Base-by-base conservation (phyloP, 2,113 vertebrate genomes). In the Odontesthes bonariensis region DNA sequence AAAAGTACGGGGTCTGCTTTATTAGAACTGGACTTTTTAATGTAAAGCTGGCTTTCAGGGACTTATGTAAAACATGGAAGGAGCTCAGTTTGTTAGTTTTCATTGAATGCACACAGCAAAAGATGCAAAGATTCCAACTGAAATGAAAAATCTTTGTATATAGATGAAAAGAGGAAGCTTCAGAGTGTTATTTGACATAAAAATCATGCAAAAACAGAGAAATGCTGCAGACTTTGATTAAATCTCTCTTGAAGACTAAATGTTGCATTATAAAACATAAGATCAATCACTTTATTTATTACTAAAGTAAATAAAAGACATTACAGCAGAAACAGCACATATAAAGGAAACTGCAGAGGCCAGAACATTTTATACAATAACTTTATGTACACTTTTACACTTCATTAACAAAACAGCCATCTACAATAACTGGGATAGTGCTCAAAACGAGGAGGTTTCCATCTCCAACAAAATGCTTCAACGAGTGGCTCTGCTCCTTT, bases 341-440 rank as follows among this genome's bases (percentile, higher is more conserved):
- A 11, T 40, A 17, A 85, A 87, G 40, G 54, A 84, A 82, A 82
- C 31, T 23, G 51, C 65, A 80, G 67, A 89, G 81, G 23, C 81
- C 67, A 68, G 14, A 44, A 74, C 16, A 35, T 80, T 91, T 93
- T 91, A 94, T 93, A 94, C 91, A 93, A 90, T 87, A 95, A 86
- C 22, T 94, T 94, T 95, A 95, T 95, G 90, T 95, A 95, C 93
- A 95, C 88, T 89, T 93, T 92, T 91, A 93, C 90, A 94, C 84
- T 91, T 93, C 88, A 92, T 90, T 88, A 92, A 92, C 89, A 94
- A 91, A 92, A 91, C 83, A 92, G 90, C 84, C 87, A 70, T 92
- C 89, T 80, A 89, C 87, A 91, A 86, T 47, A 87, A 90, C 77
- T 44, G 67, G 68, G 75, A 81, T 85, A 84, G 84, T 87, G 84